Conservation (phyloP, 2,888 invertebrate species). For the Mamestra brassicae region DNA sequence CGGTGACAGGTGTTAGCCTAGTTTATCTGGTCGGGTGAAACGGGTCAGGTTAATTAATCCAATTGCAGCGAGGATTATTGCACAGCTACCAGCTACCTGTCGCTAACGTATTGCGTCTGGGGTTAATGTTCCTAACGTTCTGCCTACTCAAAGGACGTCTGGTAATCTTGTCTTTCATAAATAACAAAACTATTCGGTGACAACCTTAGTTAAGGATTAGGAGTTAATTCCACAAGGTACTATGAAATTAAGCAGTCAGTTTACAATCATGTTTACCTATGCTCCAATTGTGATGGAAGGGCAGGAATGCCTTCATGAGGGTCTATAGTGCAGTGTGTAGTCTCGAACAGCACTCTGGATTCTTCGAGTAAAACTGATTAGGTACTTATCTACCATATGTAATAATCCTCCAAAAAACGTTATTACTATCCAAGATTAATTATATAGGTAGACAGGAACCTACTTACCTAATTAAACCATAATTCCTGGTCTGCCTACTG, state of each 20-base stretch:
- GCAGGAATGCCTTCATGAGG: not conserved
- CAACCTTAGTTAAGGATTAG: slow-evolving; percentile 20
- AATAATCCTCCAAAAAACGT: too few species aligned
- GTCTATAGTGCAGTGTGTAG: not conserved
- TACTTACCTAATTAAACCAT: too few species aligned
- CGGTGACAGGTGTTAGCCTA: slow-evolving; percentile 29
- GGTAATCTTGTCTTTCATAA: slow-evolving; percentile 40
- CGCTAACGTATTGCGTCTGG: slow-evolving; percentile 27
- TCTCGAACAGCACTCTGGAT: not conserved
- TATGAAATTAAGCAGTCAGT: slow-evolving; percentile 22
- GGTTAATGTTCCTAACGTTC: slow-evolving; percentile 29
- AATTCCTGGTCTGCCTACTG: too few species aligned
- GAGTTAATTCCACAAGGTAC: slow-evolving; percentile 9
- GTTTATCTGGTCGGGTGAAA: slow-evolving; percentile 37
- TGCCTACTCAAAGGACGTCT: slow-evolving; percentile 27
- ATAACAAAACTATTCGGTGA: slow-evolving; percentile 30
- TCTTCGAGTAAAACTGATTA: not conserved
- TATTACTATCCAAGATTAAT: too few species aligned
- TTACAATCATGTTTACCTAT: slow-evolving; percentile 4
- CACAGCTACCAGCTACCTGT: slow-evolving; percentile 29
- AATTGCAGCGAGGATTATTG: slow-evolving; percentile 49
- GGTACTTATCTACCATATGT: not conserved
- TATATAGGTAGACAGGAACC: too few species aligned
- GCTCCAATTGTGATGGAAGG: not conserved
- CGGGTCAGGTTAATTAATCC: slow-evolving; percentile 52